Base-by-base conservation (phyloP, 2,113 vertebrate species). In the Chloropsis cyanopogon region DNA sequence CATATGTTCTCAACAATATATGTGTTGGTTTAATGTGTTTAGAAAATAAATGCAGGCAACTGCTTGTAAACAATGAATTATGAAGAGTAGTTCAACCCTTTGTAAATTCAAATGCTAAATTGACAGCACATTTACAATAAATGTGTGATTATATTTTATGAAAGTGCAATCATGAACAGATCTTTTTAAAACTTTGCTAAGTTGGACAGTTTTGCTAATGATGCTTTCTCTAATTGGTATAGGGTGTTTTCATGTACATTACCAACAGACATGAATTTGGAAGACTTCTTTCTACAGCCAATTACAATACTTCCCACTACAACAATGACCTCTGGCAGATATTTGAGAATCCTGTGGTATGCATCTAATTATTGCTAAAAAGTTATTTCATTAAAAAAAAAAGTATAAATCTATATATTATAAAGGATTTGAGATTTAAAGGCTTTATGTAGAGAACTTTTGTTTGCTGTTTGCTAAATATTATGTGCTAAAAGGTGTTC, bases 311-410 rank as follows among this genome's bases (percentile, higher is more conserved):
- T 66, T 99, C 99, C 60, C 99, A 99, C 97, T 98, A 98, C 96
- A 99, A 99, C 98, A 99, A 98, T 69, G 99, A 99, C 96, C 98
- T 99, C 91, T 99, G 99, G 99, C 99, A 99, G 97, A 99, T 99
- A 93, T 99, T 99, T 98, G 98, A 99, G 98, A 99, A 99, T 97
- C 99, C 99, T n/a, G 96, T 98, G 99, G 99, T 99, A 98, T 96
- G 99, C 98, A 95, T 94, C 72, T 88, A 23, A 76, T 35, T 88
- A 46, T 42, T 93, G 12, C 46, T 61, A 10, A 88, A 77, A 82
- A 31, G 9, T 61, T 73, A 12, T 35, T 84, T 52, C 19, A n/a
- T 63, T 70, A 14, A 3, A 9, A 76, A 9, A 76, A 37, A 15
- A 28, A 13, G 1, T 53, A 10, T 49, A 61, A 14, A 12, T 14